Conservation (phyloP, 2,888 invertebrate genomes). For the Drosophila seclusa region DNA sequence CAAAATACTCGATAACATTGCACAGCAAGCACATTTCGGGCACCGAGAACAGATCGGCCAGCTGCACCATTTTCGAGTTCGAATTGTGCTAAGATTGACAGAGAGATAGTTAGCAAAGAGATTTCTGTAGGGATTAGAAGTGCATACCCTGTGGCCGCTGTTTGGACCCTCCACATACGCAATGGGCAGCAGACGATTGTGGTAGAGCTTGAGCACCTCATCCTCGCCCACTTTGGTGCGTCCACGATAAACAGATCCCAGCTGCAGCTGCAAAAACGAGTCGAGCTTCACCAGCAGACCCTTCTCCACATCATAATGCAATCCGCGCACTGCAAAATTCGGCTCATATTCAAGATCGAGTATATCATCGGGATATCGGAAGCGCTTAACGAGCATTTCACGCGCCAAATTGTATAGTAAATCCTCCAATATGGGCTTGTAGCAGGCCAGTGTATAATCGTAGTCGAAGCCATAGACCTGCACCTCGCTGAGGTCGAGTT, state of each 20-base stretch:
- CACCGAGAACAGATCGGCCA: slow-evolving; percentile 98
- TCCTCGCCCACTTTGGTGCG: slow-evolving; percentile 92
- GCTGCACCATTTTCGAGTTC: slow-evolving; percentile 93
- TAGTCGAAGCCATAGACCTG: slow-evolving; percentile 99
- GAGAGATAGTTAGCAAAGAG: background rate
- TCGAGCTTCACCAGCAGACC: slow-evolving; percentile 97
- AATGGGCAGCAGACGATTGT: slow-evolving; percentile 93
- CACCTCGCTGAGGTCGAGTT: slow-evolving; percentile 95
- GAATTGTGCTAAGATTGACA: slow-evolving; percentile 69
- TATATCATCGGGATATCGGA: slow-evolving; percentile 96
- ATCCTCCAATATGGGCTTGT: slow-evolving; percentile 94
- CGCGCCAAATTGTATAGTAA: slow-evolving; percentile 96
- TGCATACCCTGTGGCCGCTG: slow-evolving; percentile 86
- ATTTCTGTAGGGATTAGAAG: background rate
- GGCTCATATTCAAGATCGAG: slow-evolving; percentile 93
- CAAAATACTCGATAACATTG: slow-evolving; percentile 97
- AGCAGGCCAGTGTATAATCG: slow-evolving; percentile 98
- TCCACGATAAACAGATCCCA: slow-evolving; percentile 96
- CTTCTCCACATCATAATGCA: slow-evolving; percentile 99
- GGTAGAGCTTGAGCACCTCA: slow-evolving; percentile 94
- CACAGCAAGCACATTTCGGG: slow-evolving; percentile 98
- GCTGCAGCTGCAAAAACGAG: slow-evolving; percentile 98
- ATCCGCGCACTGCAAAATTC: slow-evolving; percentile 97
- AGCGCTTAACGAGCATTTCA: slow-evolving; percentile 93
- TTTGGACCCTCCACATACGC: slow-evolving; percentile 92